These are phyloP conservation scores for Macquaria ambigua DNA, from an alignment of 2,113 vertebrate genomes.

Conservation along the genomic window DNA sequence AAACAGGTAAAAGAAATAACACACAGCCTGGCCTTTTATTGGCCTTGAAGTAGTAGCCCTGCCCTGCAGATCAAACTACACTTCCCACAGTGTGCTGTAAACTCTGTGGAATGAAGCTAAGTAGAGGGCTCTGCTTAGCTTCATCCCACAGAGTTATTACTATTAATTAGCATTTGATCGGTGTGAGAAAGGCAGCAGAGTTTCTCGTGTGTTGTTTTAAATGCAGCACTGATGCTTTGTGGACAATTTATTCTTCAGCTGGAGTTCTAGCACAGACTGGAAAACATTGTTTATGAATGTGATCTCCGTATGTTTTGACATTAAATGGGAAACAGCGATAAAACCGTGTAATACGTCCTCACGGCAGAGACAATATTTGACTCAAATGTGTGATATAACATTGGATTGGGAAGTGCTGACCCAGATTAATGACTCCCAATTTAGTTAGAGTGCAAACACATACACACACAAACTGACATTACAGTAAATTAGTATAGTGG, in stretches of 20 bases:
- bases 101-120: too few relatives aligned
- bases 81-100: not conserved
- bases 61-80: not conserved
- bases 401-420: too few relatives aligned
- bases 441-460: too few relatives aligned
- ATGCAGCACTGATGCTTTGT: not conserved
- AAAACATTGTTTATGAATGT: not conserved
- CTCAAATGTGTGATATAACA: too few relatives aligned
- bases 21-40: not conserved
- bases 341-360: too few relatives aligned
- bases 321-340: not conserved
- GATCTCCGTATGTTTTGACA: not conserved
- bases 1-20: slow-evolving; percentile 10
- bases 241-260: not conserved
- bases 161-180: not conserved
- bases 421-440: too few relatives aligned
- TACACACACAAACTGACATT: too few relatives aligned
- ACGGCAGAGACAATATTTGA: not conserved
- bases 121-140: not conserved
- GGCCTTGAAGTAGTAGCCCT: not conserved
- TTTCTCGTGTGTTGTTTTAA: not conserved
- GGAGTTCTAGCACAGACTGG: not conserved
- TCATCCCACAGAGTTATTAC: not conserved
- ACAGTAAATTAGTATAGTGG: too few relatives aligned
- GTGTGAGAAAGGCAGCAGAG: slow-evolving; percentile 1